Base-by-base conservation (phyloP, 2,888 invertebrate species). In the Teinopalpus imperialis region DNA sequence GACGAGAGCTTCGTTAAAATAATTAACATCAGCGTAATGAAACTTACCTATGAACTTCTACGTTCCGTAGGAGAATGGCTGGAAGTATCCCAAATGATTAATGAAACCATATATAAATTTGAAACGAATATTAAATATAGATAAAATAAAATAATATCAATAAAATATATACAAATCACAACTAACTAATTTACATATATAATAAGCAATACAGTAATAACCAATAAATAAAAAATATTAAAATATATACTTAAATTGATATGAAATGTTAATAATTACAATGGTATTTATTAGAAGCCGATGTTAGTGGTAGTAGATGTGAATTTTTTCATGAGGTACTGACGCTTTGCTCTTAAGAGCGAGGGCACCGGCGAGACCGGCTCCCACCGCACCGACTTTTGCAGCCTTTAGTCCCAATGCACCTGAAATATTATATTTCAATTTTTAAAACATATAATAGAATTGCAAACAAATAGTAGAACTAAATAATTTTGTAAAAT, bases 361-460 rank as follows among this genome's bases (percentile, higher is more conserved):
- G 29, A 82, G 52, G 0, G 79, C 83, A 21, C 82, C 83, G 3
- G 63, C 80, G 1, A 80, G 70, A 40, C 76, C 85, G 2, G 74
- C 74, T 37, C 75, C 76, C 1, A 76, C 77, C 1, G 77, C 82
- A 40, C 80, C 87, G 9, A 79, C 70, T 62, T 88, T 87, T 13
- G 71, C 85, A 48, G 80, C 87, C 58, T 83, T 87, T 52, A 88
- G 55, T 40, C 87, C 87, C 42, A 63, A 56, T 42, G 61, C 62
- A 36, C 63, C 63, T 63, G 49, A 10, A 43, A 52, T 14, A 30
- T 21, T 21, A 4, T 8, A 16, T 16, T 3, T n/a, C n/a, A n/a
- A n/a, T n/a, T n/a, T n/a, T n/a, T n/a, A n/a, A n/a, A n/a, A n/a
- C n/a, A n/a, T n/a, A n/a, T n/a, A n/a, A n/a, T n/a, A n/a, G n/a